Conservation (phyloP, 1,140 invertebrate genomes). For the Halictus rubicundus region DNA sequence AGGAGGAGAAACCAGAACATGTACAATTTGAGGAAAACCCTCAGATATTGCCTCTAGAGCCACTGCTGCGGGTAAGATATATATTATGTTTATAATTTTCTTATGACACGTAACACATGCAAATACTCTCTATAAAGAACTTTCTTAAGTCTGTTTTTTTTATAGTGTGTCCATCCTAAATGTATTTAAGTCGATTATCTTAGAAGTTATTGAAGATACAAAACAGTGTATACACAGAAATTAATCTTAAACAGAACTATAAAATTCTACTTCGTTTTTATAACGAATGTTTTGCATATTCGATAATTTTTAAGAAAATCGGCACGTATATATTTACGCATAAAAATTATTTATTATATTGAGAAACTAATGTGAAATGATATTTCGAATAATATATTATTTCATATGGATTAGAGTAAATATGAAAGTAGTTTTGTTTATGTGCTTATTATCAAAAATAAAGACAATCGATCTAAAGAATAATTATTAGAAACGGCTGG, state of each 20-base stretch:
- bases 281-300: too few species aligned
- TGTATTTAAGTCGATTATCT: too few species aligned
- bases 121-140: not conserved
- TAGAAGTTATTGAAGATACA: too few species aligned
- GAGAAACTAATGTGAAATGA: not conserved
- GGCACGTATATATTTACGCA: too few species aligned
- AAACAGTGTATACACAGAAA: too few species aligned
- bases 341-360: not conserved
- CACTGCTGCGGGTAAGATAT: conserved; percentile 61
- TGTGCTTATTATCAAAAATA: conserved; percentile 24
- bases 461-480: not conserved
- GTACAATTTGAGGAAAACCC: conserved; percentile 77
- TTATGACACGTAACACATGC: not conserved
- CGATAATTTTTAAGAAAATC: too few species aligned
- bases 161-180: not conserved
- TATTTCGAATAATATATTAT: not conserved
- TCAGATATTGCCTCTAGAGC: conserved; percentile 71
- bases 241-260: too few species aligned
- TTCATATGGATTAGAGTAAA: not conserved
- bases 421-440: not conserved
- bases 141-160: not conserved
- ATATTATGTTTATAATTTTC: conserved; percentile 4
- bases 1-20: conserved; percentile 75
- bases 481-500: not conserved
- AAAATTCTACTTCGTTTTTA: too few species aligned